Conservation (phyloP, 2,888 invertebrate species). For the Drosophila pegasa region DNA sequence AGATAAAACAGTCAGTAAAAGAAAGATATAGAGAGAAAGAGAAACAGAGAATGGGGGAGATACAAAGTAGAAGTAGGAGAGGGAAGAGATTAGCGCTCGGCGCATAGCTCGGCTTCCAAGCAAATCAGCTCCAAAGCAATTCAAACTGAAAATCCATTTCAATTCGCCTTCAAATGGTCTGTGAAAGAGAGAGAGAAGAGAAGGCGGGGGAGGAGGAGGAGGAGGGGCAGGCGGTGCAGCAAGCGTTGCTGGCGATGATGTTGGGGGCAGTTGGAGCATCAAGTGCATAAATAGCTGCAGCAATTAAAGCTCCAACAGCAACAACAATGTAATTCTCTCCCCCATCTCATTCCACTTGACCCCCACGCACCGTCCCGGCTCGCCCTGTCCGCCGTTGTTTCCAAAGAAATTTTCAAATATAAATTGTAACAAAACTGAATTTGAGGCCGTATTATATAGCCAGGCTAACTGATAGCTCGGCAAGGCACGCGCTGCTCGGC, state of each 20-base stretch:
- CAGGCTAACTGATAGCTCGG: conserved; percentile 31
- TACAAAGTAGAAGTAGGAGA: background rate
- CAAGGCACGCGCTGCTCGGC: conserved; percentile 36
- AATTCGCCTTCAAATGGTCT: conserved; percentile 26
- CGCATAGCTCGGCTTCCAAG: background rate
- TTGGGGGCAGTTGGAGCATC: conserved; percentile 24
- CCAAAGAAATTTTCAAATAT: conserved; percentile 36
- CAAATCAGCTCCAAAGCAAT: conserved; percentile 8
- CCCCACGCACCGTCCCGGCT: background rate
- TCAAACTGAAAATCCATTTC: background rate
- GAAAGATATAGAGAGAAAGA: too few species aligned
- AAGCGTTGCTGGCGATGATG: background rate
- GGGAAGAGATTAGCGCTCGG: background rate
- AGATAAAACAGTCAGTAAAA: too few species aligned
- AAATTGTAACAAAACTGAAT: conserved; percentile 36
- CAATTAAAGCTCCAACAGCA: conserved; percentile 19
- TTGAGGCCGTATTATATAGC: background rate
- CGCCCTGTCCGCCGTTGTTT: conserved; percentile 13
- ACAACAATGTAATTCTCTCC: conserved; percentile 4
- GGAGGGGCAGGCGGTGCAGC: background rate
- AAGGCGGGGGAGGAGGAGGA: background rate
- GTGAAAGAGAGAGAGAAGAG: conserved; percentile 22
- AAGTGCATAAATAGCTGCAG: conserved; percentile 54
- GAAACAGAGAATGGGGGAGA: too few species aligned
- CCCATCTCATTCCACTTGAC: background rate